Evolutionary conservation across 2,113 vertebrate genomes (phyloP), one percentile per base, ranked within the genome.

Genomic region (Ursus arctos): DNA sequence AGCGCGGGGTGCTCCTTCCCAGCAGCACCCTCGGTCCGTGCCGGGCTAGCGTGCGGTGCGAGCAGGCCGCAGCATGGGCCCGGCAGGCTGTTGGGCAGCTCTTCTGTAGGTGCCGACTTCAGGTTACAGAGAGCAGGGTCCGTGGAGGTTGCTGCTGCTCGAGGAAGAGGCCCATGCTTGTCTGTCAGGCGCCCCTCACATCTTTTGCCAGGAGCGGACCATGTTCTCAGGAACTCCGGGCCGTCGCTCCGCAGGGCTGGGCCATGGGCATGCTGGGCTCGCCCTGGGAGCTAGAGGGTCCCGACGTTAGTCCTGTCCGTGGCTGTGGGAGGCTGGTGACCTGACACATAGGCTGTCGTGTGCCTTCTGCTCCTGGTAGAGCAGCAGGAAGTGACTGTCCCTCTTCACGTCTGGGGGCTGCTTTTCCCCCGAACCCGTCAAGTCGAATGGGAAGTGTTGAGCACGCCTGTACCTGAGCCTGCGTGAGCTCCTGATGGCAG

Each of bases 391-490:
- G 59, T 19, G 40, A 65, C 14, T 3, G 3, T 16, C 14, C 4
- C 7, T 5, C 21, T 12, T 51, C 8, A 2, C 2, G 24, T 36
- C 24, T 2, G 1, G 7, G 85, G 6, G 4, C 16, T 24, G 13
- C n/a, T 18, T 21, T 19, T 55, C 31, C 11, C 16, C 67, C 2
- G 36, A 43, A 19, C 4, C 26, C 57, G n/a, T 40, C 14, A 24
- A 24, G 47, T 69, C 22, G 1, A 2, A 4, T 0, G 26, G 36
- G 22, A 36, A 22, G 14, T 0, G 13, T 31, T 5, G n/a, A 72
- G 51, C 16, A 1, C 3, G 1, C 49, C 13, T 24, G 1, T 4
- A 2, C 4, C 28, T 0, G 21, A n/a, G 31, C 3, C 9, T 11
- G 14, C 18, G 1, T 4, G 0, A n/a, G 43, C 31, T 22, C 43